Evolutionary conservation across 2,888 invertebrate genomes (phyloP).

Genomic region (Schizaphis graminum): DNA sequence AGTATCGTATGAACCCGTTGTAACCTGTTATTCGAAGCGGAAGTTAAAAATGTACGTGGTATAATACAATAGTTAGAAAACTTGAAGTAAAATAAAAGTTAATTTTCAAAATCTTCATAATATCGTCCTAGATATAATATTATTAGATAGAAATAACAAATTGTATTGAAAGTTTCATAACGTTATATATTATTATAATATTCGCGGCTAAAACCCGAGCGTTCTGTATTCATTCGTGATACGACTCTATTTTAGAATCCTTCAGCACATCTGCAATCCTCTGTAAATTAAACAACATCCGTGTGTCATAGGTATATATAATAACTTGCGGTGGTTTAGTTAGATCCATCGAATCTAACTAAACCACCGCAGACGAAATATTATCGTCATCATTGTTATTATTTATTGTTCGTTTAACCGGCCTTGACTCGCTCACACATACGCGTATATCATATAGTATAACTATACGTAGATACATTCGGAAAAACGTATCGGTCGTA

Average conservation of each 20-base stretch:
- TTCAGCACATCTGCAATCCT: neutral
- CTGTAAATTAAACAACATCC: neutral
- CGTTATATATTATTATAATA: neutral
- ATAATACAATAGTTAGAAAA: neutral
- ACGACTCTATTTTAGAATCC: no score
- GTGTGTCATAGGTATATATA: neutral
- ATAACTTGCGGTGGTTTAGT: neutral
- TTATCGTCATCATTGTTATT: neutral
- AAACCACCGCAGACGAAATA: neutral
- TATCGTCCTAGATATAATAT: neutral
- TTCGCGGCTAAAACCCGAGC: neutral
- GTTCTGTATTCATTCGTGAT: neutral
- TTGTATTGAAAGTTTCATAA: neutral
- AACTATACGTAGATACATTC: neutral
- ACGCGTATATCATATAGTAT: neutral
- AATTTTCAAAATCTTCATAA: neutral
- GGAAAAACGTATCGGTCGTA: neutral
- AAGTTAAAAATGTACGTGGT: neutral
- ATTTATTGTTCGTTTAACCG: conserved; percentile 30
- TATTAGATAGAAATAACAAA: neutral
- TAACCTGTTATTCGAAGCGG: neutral
- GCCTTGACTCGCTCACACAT: conserved; percentile 14
- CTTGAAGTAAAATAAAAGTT: neutral
- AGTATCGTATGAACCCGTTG: neutral
- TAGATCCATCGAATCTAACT: neutral